phyloP scores from a whole-genome alignment of 2,797 vertebrate species.

The Mareca penelope region DNA sequence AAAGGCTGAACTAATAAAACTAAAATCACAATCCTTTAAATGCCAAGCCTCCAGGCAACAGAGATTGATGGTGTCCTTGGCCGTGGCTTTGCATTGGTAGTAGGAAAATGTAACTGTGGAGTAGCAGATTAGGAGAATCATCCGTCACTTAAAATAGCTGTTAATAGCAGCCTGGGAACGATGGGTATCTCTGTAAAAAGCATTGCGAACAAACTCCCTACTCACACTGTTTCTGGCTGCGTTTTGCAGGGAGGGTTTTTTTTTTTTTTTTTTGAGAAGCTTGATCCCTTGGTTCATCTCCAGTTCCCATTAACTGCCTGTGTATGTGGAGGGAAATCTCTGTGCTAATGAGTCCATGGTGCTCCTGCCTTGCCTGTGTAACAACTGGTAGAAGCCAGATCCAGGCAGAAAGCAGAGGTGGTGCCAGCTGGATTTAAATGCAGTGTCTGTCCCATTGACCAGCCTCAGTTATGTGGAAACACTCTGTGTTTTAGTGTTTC shows the following conservation, averaged over 20 bases:
- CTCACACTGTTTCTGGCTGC: neutral
- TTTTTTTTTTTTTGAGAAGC: neutral
- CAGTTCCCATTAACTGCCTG: accelerated
- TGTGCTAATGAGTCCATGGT: neutral
- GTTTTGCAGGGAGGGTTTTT: neutral
- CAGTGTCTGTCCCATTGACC: neutral
- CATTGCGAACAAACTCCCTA: neutral
- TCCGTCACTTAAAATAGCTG: constrained; percentile 12
- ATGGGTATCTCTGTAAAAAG: neutral
- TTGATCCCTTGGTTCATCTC: neutral
- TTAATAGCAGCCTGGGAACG: neutral
- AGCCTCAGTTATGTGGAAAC: neutral
- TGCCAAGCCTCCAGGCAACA: constrained; percentile 13
- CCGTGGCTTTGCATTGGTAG: neutral
- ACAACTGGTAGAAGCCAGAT: neutral
- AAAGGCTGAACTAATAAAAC: neutral
- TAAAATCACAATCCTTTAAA: neutral
- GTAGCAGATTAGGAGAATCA: neutral
- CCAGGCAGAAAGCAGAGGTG: neutral
- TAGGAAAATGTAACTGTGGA: neutral
- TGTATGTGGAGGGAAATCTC: neutral
- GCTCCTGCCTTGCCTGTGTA: neutral
- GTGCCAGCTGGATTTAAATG: neutral
- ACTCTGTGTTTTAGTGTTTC: neutral
- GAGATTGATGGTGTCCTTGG: constrained; percentile 16